Evolutionary conservation across 2,888 invertebrate species (phyloP).

Genomic region (Merodon equestris): DNA sequence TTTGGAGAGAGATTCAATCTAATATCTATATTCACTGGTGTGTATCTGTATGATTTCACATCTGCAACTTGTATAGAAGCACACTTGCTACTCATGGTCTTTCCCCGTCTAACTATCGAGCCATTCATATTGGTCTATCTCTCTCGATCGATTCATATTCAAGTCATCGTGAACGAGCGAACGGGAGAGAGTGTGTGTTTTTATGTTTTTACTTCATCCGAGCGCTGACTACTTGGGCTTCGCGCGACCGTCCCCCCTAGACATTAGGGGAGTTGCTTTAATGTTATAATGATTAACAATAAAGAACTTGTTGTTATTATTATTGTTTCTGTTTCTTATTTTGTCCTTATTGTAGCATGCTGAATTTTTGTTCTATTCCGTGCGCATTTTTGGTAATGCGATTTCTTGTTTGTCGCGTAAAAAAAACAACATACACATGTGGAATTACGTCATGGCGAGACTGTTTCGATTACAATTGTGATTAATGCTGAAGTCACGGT

Average conservation of each 20-base stretch:
- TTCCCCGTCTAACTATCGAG: constrained; percentile 10
- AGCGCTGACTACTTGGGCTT: too few relatives aligned
- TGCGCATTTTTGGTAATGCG: too few relatives aligned
- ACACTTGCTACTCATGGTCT: background rate
- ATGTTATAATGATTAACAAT: constrained; percentile 29
- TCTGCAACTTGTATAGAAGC: constrained; percentile 33
- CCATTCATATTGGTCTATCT: constrained; percentile 7
- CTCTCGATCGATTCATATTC: constrained; percentile 25
- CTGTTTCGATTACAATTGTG: too few relatives aligned
- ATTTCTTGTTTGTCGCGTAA: too few relatives aligned
- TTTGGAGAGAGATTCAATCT: too few relatives aligned
- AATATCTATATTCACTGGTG: too few relatives aligned
- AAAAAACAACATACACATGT: too few relatives aligned
- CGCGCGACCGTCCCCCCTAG: constrained; percentile 1
- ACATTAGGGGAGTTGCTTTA: constrained; percentile 16
- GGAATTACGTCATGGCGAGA: too few relatives aligned
- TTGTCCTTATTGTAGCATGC: too few relatives aligned
- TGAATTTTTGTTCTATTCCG: too few relatives aligned
- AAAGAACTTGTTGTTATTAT: constrained; percentile 10
- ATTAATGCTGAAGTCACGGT: too few relatives aligned
- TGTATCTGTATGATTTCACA: constrained; percentile 44
- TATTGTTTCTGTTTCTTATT: constrained; percentile 9
- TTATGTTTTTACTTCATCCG: constrained; percentile 14
- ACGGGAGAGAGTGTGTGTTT: background rate
- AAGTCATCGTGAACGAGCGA: too few relatives aligned